These are phyloP conservation scores for Barbus barbus DNA, from an alignment of 2,113 vertebrate species.

Conservation along the genomic window DNA sequence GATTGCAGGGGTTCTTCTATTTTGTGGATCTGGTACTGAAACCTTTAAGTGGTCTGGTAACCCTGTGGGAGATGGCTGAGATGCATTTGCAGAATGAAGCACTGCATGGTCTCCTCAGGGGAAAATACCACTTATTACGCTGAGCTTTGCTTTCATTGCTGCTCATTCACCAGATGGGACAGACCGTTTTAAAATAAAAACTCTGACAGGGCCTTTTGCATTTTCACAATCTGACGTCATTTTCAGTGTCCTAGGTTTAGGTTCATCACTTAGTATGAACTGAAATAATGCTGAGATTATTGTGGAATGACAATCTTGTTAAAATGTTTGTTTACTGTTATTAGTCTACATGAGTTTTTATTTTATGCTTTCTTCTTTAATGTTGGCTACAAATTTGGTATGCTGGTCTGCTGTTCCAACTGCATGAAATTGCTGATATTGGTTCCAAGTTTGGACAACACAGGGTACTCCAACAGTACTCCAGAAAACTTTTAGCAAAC, in stretches of 20 bases:
- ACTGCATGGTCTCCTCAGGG: constrained; percentile 32
- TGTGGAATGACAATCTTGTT: neutral
- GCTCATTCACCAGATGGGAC: constrained; percentile 19
- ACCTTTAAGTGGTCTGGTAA: constrained; percentile 16
- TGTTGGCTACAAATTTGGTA: neutral
- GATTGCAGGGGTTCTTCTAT: neutral
- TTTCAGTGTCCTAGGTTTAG: neutral
- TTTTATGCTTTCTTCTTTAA: neutral
- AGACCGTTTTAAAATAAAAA: constrained; percentile 15
- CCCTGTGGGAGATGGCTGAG: constrained; percentile 12
- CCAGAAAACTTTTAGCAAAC: neutral
- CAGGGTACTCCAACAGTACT: neutral
- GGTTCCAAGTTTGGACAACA: neutral
- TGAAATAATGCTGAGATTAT: neutral
- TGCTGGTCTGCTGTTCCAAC: neutral
- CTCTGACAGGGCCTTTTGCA: neutral
- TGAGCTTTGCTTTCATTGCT: constrained; percentile 23
- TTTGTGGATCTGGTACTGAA: constrained; percentile 5
- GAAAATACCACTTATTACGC: constrained; percentile 29
- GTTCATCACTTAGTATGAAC: neutral
- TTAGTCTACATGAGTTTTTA: neutral
- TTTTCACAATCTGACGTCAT: neutral
- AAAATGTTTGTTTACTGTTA: neutral
- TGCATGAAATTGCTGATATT: neutral
- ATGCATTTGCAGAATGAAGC: constrained; percentile 20